phyloP scores from a whole-genome alignment of 64 coral and sea anemone species.

The Trachythela sp. region DNA sequence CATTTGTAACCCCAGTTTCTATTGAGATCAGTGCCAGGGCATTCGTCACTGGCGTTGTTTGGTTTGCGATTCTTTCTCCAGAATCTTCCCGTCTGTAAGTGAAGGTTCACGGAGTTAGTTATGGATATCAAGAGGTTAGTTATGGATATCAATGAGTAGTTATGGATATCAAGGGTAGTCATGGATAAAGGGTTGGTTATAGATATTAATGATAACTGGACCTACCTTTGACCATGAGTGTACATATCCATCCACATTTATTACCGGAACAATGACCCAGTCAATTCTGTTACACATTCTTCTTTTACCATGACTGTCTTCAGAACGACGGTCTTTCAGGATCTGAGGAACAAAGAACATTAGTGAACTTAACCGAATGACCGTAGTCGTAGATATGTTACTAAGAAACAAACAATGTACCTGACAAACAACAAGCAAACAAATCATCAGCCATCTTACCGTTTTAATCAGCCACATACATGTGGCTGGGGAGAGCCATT shows the following conservation, averaged over 20 bases:
- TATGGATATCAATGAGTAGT: not conserved
- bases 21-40: not conserved
- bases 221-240: not conserved
- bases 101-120: not conserved
- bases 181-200: not conserved
- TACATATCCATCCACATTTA: conserved; percentile 14
- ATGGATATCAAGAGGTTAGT: not conserved
- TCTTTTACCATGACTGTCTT: not conserved
- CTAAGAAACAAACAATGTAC: too few relatives aligned
- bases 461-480: not conserved
- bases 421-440: too few relatives aligned
- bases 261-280: not conserved
- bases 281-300: not conserved
- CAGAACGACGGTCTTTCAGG: not conserved
- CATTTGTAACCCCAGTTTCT: conserved; percentile 22
- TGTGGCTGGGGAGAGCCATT: conserved; percentile 10
- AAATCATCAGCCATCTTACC: not conserved
- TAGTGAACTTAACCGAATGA: not conserved
- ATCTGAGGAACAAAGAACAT: not conserved
- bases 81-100: not conserved
- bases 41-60: not conserved
- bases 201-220: not conserved
- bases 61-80: conserved; percentile 4
- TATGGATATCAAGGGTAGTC: not conserved
- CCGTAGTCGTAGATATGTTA: too few relatives aligned